Conservation (phyloP, 2,797 vertebrate species). For the Paguma larvata region DNA sequence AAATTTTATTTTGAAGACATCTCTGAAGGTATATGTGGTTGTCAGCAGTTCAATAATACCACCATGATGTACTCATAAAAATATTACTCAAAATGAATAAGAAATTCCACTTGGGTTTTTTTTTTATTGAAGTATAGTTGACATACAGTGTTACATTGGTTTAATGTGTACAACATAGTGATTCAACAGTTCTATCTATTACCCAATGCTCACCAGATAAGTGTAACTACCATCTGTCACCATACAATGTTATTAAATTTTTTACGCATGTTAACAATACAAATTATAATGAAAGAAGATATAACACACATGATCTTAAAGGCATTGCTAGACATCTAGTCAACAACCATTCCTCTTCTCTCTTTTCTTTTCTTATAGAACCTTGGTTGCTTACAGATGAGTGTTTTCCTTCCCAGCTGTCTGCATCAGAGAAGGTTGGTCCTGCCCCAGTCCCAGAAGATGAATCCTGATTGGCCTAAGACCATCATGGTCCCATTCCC, state of each 20-base stretch:
- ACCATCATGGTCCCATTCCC: background rate
- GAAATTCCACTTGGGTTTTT: background rate
- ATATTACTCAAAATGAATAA: background rate
- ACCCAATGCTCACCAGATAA: background rate
- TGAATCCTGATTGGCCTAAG: background rate
- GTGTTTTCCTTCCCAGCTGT: background rate
- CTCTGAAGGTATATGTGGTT: background rate
- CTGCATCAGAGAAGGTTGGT: background rate
- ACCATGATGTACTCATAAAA: background rate
- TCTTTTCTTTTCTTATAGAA: background rate
- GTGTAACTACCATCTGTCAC: background rate
- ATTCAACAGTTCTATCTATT: background rate
- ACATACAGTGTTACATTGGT: background rate
- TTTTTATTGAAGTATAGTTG: background rate
- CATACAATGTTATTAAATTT: background rate
- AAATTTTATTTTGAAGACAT: background rate
- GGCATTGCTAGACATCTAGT: background rate
- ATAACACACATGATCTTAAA: background rate
- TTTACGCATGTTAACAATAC: background rate
- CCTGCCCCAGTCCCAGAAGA: background rate
- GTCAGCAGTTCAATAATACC: background rate
- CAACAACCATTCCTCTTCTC: background rate
- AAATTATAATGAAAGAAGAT: constrained; percentile 20
- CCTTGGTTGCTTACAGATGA: background rate
- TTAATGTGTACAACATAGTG: background rate